A percentile compares a stretch with the other conserved stretches of the same genome.
Evolutionary conservation across 2,888 invertebrate species (phyloP).

Genomic region (Bugula neritina): DNA sequence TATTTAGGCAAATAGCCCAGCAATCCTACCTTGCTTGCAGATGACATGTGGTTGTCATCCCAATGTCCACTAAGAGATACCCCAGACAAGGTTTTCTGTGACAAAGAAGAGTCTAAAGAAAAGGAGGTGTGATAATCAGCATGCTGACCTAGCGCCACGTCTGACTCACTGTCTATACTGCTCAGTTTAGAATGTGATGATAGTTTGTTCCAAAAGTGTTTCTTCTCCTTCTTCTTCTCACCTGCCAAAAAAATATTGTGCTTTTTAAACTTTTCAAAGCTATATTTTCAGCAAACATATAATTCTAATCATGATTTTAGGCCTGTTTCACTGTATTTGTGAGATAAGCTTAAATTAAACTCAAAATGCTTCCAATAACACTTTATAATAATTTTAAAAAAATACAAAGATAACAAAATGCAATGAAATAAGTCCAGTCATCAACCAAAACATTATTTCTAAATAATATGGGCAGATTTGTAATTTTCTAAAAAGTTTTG

Average conservation of each 20-base stretch:
- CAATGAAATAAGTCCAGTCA: no score
- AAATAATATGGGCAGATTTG: no score
- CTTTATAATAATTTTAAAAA: no score
- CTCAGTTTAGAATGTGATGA: constrained; percentile 5
- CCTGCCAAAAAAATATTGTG: background rate
- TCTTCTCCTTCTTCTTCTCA: constrained; percentile 22
- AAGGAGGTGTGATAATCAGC: background rate
- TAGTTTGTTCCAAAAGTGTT: constrained; percentile 12
- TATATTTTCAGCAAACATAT: no score
- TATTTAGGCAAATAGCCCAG: background rate
- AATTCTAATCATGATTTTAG: no score
- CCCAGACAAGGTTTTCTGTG: constrained; percentile 4
- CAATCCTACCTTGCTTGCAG: constrained; percentile 6
- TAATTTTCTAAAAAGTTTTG: no score
- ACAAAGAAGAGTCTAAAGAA: background rate
- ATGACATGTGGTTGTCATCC: background rate
- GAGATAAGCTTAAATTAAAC: no score
- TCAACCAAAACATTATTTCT: no score
- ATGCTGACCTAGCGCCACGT: background rate
- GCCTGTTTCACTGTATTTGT: no score
- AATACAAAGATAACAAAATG: no score
- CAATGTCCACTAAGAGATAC: background rate
- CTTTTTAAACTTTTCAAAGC: no score
- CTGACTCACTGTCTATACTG: constrained; percentile 1
- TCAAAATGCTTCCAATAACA: no score